These are phyloP conservation scores for Umimayanthus kanabou DNA, from an alignment of 92 coral and sea anemone genomes.

Conservation along the genomic window DNA sequence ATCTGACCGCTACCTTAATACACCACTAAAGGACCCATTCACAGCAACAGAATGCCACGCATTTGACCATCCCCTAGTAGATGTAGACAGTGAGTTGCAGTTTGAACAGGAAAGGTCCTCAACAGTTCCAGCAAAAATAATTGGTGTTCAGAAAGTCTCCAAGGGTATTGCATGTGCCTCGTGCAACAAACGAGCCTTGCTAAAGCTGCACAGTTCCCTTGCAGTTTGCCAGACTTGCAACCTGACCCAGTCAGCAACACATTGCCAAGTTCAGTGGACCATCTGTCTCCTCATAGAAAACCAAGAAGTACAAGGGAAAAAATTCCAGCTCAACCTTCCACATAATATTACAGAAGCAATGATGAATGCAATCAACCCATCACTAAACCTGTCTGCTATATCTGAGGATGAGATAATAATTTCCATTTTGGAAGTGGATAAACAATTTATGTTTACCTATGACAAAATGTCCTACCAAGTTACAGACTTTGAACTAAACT, in stretches of 20 bases:
- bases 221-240: conserved; percentile 13
- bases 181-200: conserved; percentile 7
- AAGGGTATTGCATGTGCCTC: conserved; percentile 1
- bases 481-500: conserved; percentile 1
- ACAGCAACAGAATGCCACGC: conserved; percentile 16
- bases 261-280: too few relatives aligned
- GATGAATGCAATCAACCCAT: not conserved
- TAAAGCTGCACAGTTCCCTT: conserved; percentile 3
- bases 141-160: conserved; percentile 2
- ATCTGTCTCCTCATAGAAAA: not conserved
- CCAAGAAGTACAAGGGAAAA: too few relatives aligned
- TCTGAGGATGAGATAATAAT: conserved; percentile 12
- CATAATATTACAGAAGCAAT: not conserved
- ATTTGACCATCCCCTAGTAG: conserved; percentile 8
- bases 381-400: conserved; percentile 2
- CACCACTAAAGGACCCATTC: conserved; percentile 5
- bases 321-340: not conserved
- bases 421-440: not conserved
- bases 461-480: conserved; percentile 2
- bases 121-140: not conserved
- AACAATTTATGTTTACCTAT: not conserved
- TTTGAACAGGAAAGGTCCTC: conserved; percentile 5
- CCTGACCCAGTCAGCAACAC: not conserved
- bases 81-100: conserved; percentile 5
- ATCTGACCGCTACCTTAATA: conserved; percentile 16